Conservation (phyloP, 2,888 invertebrate genomes). For the Sinodicranocentrus sp. region DNA sequence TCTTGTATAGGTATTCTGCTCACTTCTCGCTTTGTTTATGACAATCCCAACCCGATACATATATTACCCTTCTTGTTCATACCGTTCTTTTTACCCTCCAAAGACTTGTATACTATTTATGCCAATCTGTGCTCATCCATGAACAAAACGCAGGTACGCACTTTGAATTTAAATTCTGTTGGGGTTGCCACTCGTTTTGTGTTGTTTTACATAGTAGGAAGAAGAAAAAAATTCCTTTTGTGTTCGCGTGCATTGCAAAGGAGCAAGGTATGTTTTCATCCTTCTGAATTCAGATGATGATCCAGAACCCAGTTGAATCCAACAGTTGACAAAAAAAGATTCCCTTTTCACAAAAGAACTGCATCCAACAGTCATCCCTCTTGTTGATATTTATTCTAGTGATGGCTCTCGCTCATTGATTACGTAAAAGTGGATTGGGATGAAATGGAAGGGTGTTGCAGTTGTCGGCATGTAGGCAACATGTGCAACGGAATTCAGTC, state of each 20-base stretch:
- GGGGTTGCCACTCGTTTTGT: constrained; percentile 4
- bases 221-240: background rate
- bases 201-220: background rate
- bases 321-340: constrained; percentile 51
- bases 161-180: constrained; percentile 57
- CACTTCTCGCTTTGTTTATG: constrained; percentile 54
- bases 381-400: constrained; percentile 14
- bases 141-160: constrained; percentile 51
- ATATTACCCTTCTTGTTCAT: constrained; percentile 42
- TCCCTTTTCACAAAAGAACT: constrained; percentile 5
- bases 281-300: constrained; percentile 15
- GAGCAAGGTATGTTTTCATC: constrained; percentile 27
- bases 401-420: constrained; percentile 24
- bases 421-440: constrained; percentile 34
- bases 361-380: constrained; percentile 17
- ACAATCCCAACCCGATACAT: constrained; percentile 45
- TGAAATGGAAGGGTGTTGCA: constrained; percentile 4
- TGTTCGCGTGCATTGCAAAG: background rate
- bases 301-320: constrained; percentile 36
- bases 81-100: constrained; percentile 12
- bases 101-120: constrained; percentile 37
- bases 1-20: constrained; percentile 31
- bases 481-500: constrained; percentile 14
- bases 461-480: background rate
- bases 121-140: constrained; percentile 59